Evolutionary conservation across 1,140 invertebrate species (phyloP).

Genomic region (Drosophila pachea): DNA sequence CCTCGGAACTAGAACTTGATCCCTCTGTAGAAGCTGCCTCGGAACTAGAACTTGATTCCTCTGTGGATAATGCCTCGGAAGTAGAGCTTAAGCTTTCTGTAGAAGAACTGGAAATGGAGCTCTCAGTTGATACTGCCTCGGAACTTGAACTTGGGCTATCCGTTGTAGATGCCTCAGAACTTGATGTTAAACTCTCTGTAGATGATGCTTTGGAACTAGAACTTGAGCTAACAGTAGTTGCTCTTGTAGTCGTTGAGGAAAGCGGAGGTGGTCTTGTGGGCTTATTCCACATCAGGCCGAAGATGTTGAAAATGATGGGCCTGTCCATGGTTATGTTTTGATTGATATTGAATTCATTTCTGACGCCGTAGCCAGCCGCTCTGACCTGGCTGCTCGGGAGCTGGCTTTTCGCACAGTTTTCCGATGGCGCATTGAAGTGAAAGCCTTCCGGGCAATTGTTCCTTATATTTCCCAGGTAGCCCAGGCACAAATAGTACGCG

Average conservation of each 20-base stretch:
- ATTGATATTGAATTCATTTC: constrained; percentile 31
- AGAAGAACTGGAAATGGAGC: not conserved
- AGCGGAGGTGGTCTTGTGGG: not conserved
- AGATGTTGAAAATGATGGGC: constrained; percentile 59
- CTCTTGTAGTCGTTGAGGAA: not conserved
- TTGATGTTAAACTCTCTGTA: not conserved
- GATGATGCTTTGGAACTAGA: not conserved
- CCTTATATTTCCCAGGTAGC: constrained; percentile 43
- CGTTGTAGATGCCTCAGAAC: not conserved
- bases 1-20: not conserved
- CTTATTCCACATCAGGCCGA: constrained; percentile 42
- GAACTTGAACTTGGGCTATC: not conserved
- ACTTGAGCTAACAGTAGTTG: not conserved
- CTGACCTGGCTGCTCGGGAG: not conserved
- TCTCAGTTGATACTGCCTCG: not conserved
- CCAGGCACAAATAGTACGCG: constrained; percentile 53
- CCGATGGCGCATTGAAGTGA: constrained; percentile 25
- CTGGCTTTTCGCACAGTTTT: constrained; percentile 33
- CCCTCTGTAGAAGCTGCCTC: not conserved
- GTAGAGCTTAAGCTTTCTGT: not conserved
- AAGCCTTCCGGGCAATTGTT: constrained; percentile 38
- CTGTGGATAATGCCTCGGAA: not conserved
- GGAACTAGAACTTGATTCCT: not conserved
- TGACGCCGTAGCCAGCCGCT: not conserved
- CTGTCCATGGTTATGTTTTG: constrained; percentile 44